These are phyloP conservation scores for Acleris cristana DNA, from an alignment of 2,888 invertebrate genomes.

Conservation along the genomic window DNA sequence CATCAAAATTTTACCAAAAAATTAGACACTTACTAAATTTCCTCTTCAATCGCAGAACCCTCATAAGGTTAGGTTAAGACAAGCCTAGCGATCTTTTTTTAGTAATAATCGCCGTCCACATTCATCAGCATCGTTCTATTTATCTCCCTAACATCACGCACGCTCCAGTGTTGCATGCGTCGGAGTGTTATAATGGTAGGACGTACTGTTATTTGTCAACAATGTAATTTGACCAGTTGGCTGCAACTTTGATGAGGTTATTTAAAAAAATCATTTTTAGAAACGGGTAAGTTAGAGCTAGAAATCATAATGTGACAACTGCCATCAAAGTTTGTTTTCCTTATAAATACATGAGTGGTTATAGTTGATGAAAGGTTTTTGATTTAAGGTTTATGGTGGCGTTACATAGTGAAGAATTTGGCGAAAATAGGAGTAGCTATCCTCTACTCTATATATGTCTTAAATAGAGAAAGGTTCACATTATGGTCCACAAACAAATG, in stretches of 20 bases:
- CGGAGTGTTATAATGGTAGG: slow-evolving; percentile 13
- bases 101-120: slow-evolving; percentile 63
- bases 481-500: background rate
- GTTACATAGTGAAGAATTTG: too few relatives aligned
- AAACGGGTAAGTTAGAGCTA: too few relatives aligned
- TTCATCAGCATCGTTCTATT: slow-evolving; percentile 71
- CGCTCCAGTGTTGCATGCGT: slow-evolving; percentile 50
- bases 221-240: background rate
- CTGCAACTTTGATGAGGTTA: background rate
- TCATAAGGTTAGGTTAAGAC: background rate
- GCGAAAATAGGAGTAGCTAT: too few relatives aligned
- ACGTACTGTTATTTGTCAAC: background rate
- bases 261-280: background rate
- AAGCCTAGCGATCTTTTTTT: slow-evolving; percentile 45
- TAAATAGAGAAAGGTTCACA: too few relatives aligned
- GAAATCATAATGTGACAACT: too few relatives aligned
- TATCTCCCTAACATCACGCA: slow-evolving; percentile 68
- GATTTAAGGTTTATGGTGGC: too few relatives aligned
- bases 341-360: too few relatives aligned
- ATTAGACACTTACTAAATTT: too few relatives aligned
- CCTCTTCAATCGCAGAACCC: background rate
- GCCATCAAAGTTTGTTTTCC: too few relatives aligned
- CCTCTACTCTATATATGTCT: too few relatives aligned
- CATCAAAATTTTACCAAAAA: too few relatives aligned
- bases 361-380: too few relatives aligned